Percentiles rank a stretch among this genome's conserved stretches.
Conservation (phyloP, 2,113 vertebrate genomes). For the Panthera leo region DNA sequence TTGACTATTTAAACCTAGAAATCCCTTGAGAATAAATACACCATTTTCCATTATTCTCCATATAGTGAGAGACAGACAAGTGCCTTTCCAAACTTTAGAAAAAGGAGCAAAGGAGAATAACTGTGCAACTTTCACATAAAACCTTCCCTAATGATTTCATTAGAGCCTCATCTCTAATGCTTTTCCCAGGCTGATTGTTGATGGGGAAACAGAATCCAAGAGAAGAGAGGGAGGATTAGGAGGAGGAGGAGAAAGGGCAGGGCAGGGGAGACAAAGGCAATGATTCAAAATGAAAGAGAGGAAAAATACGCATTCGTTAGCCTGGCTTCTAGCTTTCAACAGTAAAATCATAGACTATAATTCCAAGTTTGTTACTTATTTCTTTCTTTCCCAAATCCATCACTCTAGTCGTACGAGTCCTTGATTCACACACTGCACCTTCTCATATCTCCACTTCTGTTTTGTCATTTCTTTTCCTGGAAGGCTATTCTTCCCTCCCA, state of each 20-base stretch:
- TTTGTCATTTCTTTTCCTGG: neutral
- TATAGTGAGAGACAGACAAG: neutral
- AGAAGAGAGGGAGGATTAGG: neutral
- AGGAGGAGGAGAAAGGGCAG: too few species aligned
- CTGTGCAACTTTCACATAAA: neutral
- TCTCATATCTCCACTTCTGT: neutral
- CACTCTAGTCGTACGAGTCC: neutral
- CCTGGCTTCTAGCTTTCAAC: neutral
- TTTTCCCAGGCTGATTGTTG: neutral
- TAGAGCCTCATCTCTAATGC: neutral
- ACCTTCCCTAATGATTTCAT: slow-evolving; percentile 17
- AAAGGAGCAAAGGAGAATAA: neutral
- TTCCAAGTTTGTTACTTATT: neutral
- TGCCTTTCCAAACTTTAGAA: neutral
- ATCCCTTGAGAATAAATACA: slow-evolving; percentile 35
- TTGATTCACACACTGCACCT: neutral
- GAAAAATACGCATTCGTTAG: neutral
- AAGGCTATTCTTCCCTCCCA: neutral
- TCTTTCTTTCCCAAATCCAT: neutral
- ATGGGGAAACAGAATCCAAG: neutral
- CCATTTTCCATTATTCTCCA: neutral
- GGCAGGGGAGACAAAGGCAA: neutral
- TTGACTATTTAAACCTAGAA: slow-evolving; percentile 21
- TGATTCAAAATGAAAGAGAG: neutral
- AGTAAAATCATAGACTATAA: neutral